Evolutionary conservation across 2,797 vertebrate species (phyloP), one percentile per base, ranked within the genome.

Genomic region (Taeniopygia guttata): DNA sequence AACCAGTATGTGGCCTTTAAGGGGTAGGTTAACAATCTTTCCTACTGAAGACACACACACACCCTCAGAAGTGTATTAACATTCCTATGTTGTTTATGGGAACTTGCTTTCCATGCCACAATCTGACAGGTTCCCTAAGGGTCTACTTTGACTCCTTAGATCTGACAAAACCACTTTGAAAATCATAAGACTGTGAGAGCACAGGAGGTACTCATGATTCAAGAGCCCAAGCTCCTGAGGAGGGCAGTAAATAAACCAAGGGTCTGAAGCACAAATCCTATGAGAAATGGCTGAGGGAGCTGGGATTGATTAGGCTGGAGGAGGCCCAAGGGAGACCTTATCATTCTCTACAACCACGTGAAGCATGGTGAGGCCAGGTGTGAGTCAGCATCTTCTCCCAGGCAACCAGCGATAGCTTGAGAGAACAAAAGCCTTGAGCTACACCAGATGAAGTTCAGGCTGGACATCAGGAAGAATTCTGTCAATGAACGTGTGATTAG

Each of bases 61-160:
- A 5, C 18, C 16, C 36, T 56, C 8, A 46, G 16, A 74, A 73
- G 22, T 1, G 0, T 3, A 25, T 17, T 19, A 26, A 36, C 40
- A 30, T 0, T 34, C 17, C 25, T 16, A 2, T 0, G 6, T 8
- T 43, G 19, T 18, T 62, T 19, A 46, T 1, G 1, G 3, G 16
- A 79, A 29, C 11, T 18, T 1, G 1, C 48, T 60, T 55, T 83
- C 21, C 73, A 59, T 13, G 21, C 3, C 16, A 43, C 23, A 32
- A n/a, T 7, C n/a, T 15, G 6, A 7, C 22, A 25, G 8, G 13
- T 27, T 15, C 23, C 15, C 43, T 10, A 6, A 3, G 14, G 29
- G 8, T 3, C 58, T 9, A 2, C 19, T 6, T 14, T 3, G 29
- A 51, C 7, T 30, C 36, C 32, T 51, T 19, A 7, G 7, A 18